phyloP scores from a whole-genome alignment of 2,113 vertebrate species.

The Dasypus novemcinctus region DNA sequence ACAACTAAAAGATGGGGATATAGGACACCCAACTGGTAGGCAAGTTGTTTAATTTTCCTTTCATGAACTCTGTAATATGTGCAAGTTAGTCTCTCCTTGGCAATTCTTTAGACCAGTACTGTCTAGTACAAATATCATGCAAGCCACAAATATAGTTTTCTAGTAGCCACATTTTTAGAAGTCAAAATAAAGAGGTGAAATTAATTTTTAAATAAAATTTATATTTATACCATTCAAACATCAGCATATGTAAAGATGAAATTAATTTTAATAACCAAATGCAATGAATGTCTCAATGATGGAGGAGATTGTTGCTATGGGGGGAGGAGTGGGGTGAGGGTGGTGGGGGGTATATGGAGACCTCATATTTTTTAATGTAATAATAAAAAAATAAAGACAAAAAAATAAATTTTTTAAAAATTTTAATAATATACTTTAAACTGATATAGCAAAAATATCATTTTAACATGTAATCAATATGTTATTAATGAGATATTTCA shows the following conservation, averaged over 20 bases:
- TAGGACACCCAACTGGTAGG: neutral
- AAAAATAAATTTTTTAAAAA: no score
- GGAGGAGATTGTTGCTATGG: no score
- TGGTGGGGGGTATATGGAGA: no score
- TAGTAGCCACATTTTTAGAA: neutral
- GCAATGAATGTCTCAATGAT: no score
- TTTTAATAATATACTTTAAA: constrained; percentile 6
- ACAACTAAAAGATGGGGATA: neutral
- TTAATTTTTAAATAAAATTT: constrained; percentile 15
- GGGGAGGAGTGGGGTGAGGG: no score
- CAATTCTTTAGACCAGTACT: neutral
- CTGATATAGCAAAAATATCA: neutral
- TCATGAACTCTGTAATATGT: neutral
- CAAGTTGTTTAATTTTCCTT: neutral
- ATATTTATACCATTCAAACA: neutral
- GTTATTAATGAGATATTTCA: neutral
- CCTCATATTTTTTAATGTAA: no score
- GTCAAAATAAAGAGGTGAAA: neutral
- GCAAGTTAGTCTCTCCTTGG: neutral
- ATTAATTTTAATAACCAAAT: neutral
- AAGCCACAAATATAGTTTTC: neutral
- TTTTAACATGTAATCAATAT: neutral
- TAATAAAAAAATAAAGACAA: no score
- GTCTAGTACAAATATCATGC: neutral
- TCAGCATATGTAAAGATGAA: no score